Evolutionary conservation across 92 coral and sea anemone genomes (phyloP).

Genomic region (Heliopora coerulea): DNA sequence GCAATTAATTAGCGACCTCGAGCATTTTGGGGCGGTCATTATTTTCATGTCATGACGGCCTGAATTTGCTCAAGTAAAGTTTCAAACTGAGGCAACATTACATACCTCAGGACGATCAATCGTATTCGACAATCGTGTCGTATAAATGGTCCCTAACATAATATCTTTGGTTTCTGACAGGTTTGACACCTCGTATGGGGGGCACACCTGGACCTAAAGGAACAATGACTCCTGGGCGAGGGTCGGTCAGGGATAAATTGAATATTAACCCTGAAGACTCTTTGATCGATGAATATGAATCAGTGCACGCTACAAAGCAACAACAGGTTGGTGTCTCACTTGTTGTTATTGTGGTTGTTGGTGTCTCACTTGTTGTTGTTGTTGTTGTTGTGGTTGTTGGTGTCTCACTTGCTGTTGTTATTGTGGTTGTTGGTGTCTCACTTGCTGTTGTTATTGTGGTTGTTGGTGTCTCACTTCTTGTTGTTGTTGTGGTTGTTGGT

Average conservation of each 20-base stretch:
- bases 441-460: not conserved
- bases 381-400: not conserved
- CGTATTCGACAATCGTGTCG: too few relatives aligned
- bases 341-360: not conserved
- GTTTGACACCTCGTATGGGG: constrained; percentile 79
- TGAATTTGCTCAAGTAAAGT: too few relatives aligned
- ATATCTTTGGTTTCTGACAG: constrained; percentile 48
- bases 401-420: not conserved
- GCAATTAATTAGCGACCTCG: too few relatives aligned
- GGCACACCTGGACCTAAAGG: constrained; percentile 67
- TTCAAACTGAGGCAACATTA: too few relatives aligned
- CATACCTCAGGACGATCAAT: too few relatives aligned
- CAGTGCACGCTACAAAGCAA: constrained; percentile 71
- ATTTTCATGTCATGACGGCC: too few relatives aligned
- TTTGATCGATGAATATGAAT: constrained; percentile 79
- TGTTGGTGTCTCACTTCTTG: not conserved
- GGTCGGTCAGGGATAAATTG: constrained; percentile 87
- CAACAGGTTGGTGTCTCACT: constrained; percentile 63
- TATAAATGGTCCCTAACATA: too few relatives aligned
- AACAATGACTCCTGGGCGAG: constrained; percentile 72
- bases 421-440: not conserved
- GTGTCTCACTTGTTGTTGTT: not conserved
- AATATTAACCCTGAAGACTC: constrained; percentile 95
- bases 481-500: not conserved
- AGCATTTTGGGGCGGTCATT: too few relatives aligned